These are phyloP conservation scores for Tetramorium parvispinum DNA, from an alignment of 1,140 invertebrate species.

Conservation along the genomic window DNA sequence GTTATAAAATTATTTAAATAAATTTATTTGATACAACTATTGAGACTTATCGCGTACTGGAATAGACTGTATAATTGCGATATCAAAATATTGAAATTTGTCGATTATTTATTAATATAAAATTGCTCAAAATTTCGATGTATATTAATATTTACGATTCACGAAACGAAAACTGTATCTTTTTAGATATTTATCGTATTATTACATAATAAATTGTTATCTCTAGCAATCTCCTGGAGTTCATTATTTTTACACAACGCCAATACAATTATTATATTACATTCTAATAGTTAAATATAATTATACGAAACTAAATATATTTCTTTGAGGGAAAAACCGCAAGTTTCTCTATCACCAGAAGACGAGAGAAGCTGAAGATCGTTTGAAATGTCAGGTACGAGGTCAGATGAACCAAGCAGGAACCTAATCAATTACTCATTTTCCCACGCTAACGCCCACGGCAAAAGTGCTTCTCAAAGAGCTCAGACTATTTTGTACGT, in stretches of 20 bases:
- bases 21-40: not conserved
- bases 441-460: not conserved
- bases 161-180: slow-evolving; percentile 71
- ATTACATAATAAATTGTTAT: slow-evolving; percentile 79
- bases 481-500: slow-evolving; percentile 24
- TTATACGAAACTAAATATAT: not conserved
- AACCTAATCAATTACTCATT: slow-evolving; percentile 65
- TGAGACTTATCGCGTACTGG: not conserved
- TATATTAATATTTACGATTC: slow-evolving; percentile 67
- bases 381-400: slow-evolving; percentile 43
- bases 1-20: not conserved
- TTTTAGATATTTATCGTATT: slow-evolving; percentile 78
- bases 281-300: not conserved
- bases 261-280: slow-evolving; percentile 11
- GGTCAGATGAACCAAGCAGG: slow-evolving; percentile 18
- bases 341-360: not conserved
- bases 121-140: slow-evolving; percentile 76
- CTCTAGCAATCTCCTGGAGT: slow-evolving; percentile 49
- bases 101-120: slow-evolving; percentile 56
- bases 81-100: slow-evolving; percentile 63
- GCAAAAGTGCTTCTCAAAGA: not conserved
- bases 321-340: not conserved
- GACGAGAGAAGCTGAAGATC: not conserved
- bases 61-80: not conserved
- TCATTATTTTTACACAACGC: not conserved